Evolutionary conservation across 1,140 invertebrate species (phyloP), one percentile per base, ranked within the genome.

Genomic region (Aphelinus certus): DNA sequence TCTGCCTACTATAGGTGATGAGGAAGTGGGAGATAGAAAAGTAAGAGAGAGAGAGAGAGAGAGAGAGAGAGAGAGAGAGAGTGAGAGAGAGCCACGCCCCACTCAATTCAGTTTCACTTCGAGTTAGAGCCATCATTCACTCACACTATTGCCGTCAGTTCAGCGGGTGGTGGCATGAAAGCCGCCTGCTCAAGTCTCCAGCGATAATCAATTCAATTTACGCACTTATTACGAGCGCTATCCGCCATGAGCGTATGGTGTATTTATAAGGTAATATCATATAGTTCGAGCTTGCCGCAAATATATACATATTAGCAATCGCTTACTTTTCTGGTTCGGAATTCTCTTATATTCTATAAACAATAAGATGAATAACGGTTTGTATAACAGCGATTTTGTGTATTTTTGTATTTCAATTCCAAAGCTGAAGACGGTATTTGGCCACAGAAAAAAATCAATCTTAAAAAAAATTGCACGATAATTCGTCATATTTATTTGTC

Each of bases 191-290:
- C 75, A 69, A 81, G 75, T 82, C 77, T 81, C 77, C 71, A 77
- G 73, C 76, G 71, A 81, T 85, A 82, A 84, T 84, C 80, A 74
- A 84, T 83, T 83, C 78, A 79, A 84, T 85, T 84, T 82, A 79
- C 75, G 80, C 73, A 82, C 82, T 85, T 82, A 84, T 84, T 79
- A 80, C 76, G 65, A 70, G 49, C 46, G 60, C 71, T 5, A 67
- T 46, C 62, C 48, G 69, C 48, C 43, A 63, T 45, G 48, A 68
- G 56, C 79, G 81, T 81, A 83, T 82, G 79, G 79, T 79, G 81
- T 80, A 83, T 82, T 82, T 80, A 82, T 82, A 79, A 81, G 77
- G 81, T 73, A 80, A 81, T 82, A 80, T 82, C 79, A 26, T 26
- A 26, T 79, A 77, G 79, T 77, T 76, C 76, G 68, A 56, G 78